Evolutionary conservation across 1,140 invertebrate species (phyloP).

Genomic region (Rhyacophila brunnea): DNA sequence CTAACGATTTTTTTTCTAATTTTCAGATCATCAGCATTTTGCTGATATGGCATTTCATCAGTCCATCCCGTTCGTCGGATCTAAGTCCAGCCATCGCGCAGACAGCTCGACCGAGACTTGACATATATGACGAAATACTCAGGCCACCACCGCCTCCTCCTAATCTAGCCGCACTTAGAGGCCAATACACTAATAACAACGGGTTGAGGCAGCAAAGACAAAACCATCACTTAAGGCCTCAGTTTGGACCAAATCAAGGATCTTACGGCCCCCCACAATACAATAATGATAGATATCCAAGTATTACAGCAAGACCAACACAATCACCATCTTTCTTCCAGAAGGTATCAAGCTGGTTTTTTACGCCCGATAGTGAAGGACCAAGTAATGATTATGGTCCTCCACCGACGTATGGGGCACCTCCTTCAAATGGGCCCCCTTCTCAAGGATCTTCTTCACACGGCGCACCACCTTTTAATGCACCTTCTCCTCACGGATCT

Average conservation of each 20-base stretch:
- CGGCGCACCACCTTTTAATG: not conserved
- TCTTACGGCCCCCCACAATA: slow-evolving; percentile 10
- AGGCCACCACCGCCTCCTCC: slow-evolving; percentile 33
- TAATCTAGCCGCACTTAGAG: not conserved
- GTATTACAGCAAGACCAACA: slow-evolving; percentile 2
- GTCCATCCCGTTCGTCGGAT: slow-evolving; percentile 2
- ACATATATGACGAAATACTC: slow-evolving; percentile 30
- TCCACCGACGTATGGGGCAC: not conserved
- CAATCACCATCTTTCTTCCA: slow-evolving; percentile 48
- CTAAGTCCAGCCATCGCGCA: slow-evolving; percentile 5
- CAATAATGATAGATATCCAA: slow-evolving; percentile 21
- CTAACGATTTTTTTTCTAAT: slow-evolving; percentile 8
- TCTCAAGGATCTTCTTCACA: not conserved
- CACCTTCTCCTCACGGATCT: slow-evolving; percentile 5
- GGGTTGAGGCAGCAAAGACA: slow-evolving; percentile 27
- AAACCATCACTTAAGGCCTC: slow-evolving; percentile 12
- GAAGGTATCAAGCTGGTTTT: slow-evolving; percentile 52
- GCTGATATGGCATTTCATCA: slow-evolving; percentile 12
- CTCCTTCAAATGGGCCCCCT: slow-evolving; percentile 1
- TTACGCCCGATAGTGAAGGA: slow-evolving; percentile 23
- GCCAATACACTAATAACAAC: not conserved
- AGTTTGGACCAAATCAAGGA: slow-evolving; percentile 6
- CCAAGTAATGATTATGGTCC: not conserved
- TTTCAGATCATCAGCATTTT: slow-evolving; percentile 26
- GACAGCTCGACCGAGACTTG: slow-evolving; percentile 21